Percentiles rank a stretch among this genome's conserved stretches.
phyloP scores from a whole-genome alignment of 2,797 vertebrate species.

The Crenichthys baileyi region DNA sequence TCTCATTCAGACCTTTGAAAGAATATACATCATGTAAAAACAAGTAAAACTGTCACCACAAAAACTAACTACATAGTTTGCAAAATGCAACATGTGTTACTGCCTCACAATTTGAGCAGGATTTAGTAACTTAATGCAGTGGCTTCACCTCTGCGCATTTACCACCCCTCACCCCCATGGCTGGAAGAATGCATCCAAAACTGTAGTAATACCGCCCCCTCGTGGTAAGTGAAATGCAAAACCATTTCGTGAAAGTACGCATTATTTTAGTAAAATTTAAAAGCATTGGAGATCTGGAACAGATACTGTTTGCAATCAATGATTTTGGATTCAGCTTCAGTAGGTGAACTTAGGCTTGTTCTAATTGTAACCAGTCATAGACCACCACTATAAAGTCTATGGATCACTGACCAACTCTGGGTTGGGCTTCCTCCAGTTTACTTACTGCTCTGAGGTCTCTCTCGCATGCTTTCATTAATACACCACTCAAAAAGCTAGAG shows the following conservation, averaged over 20 bases:
- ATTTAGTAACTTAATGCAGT: neutral
- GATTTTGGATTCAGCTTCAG: neutral
- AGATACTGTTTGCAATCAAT: neutral
- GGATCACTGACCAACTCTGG: neutral
- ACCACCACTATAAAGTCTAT: neutral
- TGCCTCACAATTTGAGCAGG: neutral
- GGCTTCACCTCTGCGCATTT: neutral
- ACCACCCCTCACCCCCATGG: neutral
- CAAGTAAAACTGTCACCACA: neutral
- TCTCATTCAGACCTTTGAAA: no score
- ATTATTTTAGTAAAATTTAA: neutral
- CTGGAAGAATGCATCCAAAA: neutral
- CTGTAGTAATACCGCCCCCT: conserved; percentile 48
- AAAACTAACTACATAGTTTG: neutral
- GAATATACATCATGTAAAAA: neutral
- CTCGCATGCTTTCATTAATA: neutral
- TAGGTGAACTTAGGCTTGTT: neutral
- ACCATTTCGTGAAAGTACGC: neutral
- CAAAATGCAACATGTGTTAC: neutral
- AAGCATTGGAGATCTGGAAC: neutral
- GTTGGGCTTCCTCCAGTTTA: neutral
- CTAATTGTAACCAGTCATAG: neutral
- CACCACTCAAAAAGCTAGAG: no score
- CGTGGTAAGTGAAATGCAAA: conserved; percentile 29
- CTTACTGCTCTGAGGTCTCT: no score